Evolutionary conservation across 2,797 vertebrate species (phyloP), one percentile per base, ranked within the genome.

Genomic region (Vespertilio murinus): DNA sequence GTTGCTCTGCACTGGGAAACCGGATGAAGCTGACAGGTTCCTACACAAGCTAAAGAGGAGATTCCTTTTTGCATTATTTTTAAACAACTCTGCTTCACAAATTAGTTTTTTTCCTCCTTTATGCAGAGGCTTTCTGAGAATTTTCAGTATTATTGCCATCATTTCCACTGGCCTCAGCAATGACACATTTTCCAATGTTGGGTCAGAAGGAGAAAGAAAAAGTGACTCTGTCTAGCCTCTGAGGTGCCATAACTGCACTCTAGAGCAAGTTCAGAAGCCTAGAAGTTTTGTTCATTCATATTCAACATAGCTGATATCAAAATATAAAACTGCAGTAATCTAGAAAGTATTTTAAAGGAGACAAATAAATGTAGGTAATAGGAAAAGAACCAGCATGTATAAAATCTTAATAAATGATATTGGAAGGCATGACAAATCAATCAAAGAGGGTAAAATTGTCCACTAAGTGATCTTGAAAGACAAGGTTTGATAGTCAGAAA

Each of bases 381-480:
- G 78, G 94, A 82, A 96, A 93, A 74, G 65, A 92, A 94, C 28
- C n/a, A 67, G 22, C 40, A 67, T 77, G 81, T 65, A 92, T 82
- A 61, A 84, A 92, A 70, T 84, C 64, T 84, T 93, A 88, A 67
- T 92, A 93, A 87, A 75, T 67, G 49, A 88, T 94, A 45, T 65
- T 93, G 38, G 74, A 92, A 73, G 78, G 73, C 64, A 70, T 78
- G 59, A 71, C 23, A 91, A 89, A 94, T 83, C 70, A 92, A 86
- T 85, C 22, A 88, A 28, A 64, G 56, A 92, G 40, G 56, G 17
- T 81, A 85, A 94, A 52, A 79, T 56, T 92, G 35, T 25, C 64
- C 18, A 74, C 54, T 92, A 83, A 93, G 54, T 92, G 61, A 40
- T 86, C 49, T 71, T 20, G 56, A 67, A 75, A 91, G 49, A 93